A percentile compares a stretch with the other conserved stretches of the same genome.
Conservation (phyloP, 2,888 invertebrate genomes). For the Oasisia sp. region DNA sequence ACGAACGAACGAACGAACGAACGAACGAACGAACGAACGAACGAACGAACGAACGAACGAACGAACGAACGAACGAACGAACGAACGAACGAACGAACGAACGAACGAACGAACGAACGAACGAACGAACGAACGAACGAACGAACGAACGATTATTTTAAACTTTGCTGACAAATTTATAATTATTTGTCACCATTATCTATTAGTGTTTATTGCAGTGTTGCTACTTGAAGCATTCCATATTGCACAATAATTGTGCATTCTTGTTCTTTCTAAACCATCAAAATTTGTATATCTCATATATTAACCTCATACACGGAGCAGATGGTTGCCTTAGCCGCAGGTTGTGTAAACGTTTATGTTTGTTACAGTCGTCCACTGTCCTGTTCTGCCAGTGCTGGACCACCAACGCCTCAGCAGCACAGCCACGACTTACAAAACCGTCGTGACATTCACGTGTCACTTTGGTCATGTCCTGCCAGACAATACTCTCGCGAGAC, state of each 20-base stretch:
- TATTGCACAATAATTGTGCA: neutral
- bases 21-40: too few species aligned
- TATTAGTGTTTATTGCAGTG: too few species aligned
- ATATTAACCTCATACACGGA: neutral
- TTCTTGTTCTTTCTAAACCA: neutral
- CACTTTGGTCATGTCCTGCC: conserved; percentile 41
- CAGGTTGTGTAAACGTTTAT: neutral
- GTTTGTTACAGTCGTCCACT: conserved; percentile 36
- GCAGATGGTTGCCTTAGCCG: conserved; percentile 32
- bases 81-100: too few species aligned
- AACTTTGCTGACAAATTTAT: too few species aligned
- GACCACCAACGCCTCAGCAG: conserved; percentile 36
- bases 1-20: too few species aligned
- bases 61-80: too few species aligned
- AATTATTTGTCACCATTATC: too few species aligned
- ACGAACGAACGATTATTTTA: too few species aligned
- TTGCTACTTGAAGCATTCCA: neutral
- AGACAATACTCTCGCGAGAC: conserved; percentile 43
- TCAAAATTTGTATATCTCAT: neutral
- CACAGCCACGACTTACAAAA: conserved; percentile 41
- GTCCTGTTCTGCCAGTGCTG: conserved; percentile 39
- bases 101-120: too few species aligned
- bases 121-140: too few species aligned
- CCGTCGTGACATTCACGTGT: conserved; percentile 44
- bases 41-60: too few species aligned